phyloP scores from a whole-genome alignment of 2,113 vertebrate genomes.

The Piaya cayana region DNA sequence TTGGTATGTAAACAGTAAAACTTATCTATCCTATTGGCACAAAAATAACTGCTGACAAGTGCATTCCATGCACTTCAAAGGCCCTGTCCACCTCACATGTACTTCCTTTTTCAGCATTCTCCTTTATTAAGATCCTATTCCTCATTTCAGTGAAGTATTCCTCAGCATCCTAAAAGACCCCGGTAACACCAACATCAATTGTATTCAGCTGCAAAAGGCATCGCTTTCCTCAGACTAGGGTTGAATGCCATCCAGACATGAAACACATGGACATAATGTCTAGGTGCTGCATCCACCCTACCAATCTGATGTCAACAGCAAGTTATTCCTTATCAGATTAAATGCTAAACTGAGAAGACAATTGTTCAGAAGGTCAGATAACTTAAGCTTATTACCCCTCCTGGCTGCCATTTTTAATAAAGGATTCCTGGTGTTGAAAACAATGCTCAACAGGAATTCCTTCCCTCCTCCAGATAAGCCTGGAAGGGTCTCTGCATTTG shows the following conservation, averaged over 20 bases:
- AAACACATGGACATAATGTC: background rate
- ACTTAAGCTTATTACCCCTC: background rate
- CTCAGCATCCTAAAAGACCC: background rate
- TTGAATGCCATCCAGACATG: background rate
- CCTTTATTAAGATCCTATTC: background rate
- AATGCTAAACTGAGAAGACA: background rate
- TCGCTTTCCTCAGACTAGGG: background rate
- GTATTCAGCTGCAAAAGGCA: background rate
- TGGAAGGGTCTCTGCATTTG: background rate
- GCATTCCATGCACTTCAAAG: constrained; percentile 59
- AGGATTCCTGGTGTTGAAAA: constrained; percentile 3
- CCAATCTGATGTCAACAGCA: background rate
- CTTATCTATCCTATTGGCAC: constrained; percentile 68
- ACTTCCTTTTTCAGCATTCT: constrained; percentile 13
- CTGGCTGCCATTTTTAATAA: background rate
- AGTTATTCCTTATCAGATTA: background rate
- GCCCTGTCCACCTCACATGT: background rate
- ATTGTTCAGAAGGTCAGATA: background rate
- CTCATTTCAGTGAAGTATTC: background rate
- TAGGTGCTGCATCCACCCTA: background rate
- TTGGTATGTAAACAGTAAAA: constrained; percentile 70
- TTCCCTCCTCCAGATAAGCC: background rate
- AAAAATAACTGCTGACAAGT: constrained; percentile 61
- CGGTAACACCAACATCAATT: background rate
- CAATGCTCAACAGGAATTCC: background rate